A percentile compares a stretch with the other conserved stretches of the same genome.
Conservation (phyloP, 2,113 vertebrate species). For the Neogobius melanostomus region DNA sequence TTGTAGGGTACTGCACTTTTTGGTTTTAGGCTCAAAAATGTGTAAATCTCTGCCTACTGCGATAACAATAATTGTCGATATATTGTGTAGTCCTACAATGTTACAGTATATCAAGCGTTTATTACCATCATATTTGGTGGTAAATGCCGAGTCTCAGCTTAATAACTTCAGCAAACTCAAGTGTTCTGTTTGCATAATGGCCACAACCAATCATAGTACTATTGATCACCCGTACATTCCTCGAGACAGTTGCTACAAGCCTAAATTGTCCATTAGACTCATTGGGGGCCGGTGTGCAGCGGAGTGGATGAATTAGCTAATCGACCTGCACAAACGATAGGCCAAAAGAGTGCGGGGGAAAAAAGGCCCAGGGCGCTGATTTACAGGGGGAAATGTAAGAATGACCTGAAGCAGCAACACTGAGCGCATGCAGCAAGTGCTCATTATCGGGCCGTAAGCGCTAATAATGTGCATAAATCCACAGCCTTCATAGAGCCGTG, state of each 20-base stretch:
- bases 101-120: too few species aligned
- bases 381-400: conserved; percentile 3
- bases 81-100: too few species aligned
- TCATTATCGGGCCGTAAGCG: conserved; percentile 6
- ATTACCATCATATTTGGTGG: too few species aligned
- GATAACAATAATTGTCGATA: too few species aligned
- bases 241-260: not conserved
- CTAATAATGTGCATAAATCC: conserved; percentile 17
- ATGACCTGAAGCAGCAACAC: conserved; percentile 8
- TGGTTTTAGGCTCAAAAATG: too few species aligned
- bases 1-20: too few species aligned
- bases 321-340: not conserved
- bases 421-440: not conserved
- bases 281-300: not conserved
- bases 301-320: not conserved
- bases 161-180: too few species aligned
- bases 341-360: not conserved
- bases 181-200: too few species aligned
- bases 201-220: not conserved
- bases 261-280: not conserved
- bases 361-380: not conserved
- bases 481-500: not conserved
- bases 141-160: too few species aligned
- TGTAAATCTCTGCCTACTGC: too few species aligned
- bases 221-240: not conserved